phyloP scores from a whole-genome alignment of 1,140 invertebrate genomes.

The Drosophila lacertosa region DNA sequence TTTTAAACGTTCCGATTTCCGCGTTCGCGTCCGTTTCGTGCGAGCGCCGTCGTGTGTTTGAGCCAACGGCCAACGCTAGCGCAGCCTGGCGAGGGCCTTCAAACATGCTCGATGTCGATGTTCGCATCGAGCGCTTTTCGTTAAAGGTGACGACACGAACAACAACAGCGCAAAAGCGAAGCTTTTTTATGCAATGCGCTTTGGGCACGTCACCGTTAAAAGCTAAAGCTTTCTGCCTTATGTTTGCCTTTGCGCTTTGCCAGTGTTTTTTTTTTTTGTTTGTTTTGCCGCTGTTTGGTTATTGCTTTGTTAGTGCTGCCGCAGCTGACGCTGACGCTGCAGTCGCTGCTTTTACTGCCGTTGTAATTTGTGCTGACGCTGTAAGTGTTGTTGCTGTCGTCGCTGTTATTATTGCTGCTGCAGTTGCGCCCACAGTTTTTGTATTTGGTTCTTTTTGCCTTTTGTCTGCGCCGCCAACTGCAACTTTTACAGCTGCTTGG shows the following conservation, averaged over 20 bases:
- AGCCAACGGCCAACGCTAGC: slow-evolving; percentile 9
- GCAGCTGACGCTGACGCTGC: background rate
- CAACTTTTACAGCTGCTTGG: slow-evolving; percentile 40
- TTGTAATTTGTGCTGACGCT: background rate
- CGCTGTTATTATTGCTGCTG: background rate
- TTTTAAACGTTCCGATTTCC: slow-evolving; percentile 32
- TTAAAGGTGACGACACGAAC: slow-evolving; percentile 55
- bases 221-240: slow-evolving; percentile 40
- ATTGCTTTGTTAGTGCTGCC: slow-evolving; percentile 4
- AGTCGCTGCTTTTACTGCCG: background rate
- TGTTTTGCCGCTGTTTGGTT: background rate
- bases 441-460: slow-evolving; percentile 12
- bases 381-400: background rate
- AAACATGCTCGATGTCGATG: slow-evolving; percentile 31
- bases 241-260: slow-evolving; percentile 20
- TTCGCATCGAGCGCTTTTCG: background rate
- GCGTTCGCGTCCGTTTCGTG: slow-evolving; percentile 72
- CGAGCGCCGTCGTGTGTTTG: slow-evolving; percentile 73
- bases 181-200: no score
- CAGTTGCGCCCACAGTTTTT: slow-evolving; percentile 16
- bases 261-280: slow-evolving; percentile 2
- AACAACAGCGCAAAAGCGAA: slow-evolving; percentile 45
- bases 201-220: slow-evolving; percentile 45
- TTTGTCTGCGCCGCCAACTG: slow-evolving; percentile 22
- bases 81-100: background rate